phyloP scores from a whole-genome alignment of 64 coral and sea anemone genomes.

The Astreopora myriophthalma region DNA sequence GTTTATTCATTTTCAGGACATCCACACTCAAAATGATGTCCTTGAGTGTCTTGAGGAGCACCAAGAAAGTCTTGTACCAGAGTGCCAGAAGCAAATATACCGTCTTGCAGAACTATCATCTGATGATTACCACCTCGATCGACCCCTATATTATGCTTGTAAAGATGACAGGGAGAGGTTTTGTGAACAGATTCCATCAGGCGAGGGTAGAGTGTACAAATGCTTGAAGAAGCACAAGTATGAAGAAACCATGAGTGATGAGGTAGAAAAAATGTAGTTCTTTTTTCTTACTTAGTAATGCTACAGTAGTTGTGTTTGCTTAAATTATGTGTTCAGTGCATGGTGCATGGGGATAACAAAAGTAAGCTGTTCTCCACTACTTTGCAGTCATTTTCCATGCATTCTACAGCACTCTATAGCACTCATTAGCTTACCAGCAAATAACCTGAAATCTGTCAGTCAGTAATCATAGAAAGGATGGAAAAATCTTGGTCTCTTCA shows the following conservation, averaged over 20 bases:
- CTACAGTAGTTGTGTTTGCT: neutral
- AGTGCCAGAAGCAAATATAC: conserved; percentile 72
- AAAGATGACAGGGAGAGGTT: conserved; percentile 90
- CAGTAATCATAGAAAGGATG: too few species aligned
- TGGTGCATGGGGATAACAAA: too few species aligned
- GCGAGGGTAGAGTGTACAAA: conserved; percentile 68
- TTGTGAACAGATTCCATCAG: conserved; percentile 61
- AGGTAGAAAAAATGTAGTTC: conserved; percentile 33
- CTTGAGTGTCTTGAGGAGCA: conserved; percentile 95
- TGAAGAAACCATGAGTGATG: conserved; percentile 62
- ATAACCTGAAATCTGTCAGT: too few species aligned
- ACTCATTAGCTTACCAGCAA: too few species aligned
- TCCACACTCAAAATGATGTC: conserved; percentile 87
- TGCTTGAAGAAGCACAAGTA: conserved; percentile 70
- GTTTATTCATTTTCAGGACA: conserved; percentile 55
- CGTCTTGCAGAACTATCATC: conserved; percentile 84
- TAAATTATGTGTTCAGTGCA: too few species aligned
- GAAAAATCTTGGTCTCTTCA: too few species aligned
- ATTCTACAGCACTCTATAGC: too few species aligned
- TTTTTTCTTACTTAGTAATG: neutral
- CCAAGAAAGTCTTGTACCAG: conserved; percentile 13
- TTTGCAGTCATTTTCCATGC: too few species aligned
- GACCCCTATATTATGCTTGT: conserved; percentile 89
- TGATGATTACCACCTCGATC: conserved; percentile 91
- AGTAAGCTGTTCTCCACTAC: too few species aligned